A percentile compares a stretch with the other conserved stretches of the same genome.
Evolutionary conservation across 2,113 vertebrate genomes (phyloP).

Genomic region (Oncorhynchus clarkii): DNA sequence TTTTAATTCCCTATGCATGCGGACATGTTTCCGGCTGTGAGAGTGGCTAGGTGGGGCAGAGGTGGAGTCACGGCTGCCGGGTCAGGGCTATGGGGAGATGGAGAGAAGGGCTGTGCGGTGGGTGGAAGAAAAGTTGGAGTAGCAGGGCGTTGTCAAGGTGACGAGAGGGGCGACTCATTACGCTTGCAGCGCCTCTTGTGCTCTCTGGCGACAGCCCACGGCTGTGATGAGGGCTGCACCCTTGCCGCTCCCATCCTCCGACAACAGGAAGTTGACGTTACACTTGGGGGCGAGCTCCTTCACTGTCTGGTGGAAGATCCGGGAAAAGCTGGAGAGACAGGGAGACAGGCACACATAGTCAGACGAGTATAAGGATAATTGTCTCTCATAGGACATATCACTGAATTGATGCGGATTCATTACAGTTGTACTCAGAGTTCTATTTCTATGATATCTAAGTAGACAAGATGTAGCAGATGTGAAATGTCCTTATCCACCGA

Average conservation of each 20-base stretch:
- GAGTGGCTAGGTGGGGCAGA: slow-evolving; percentile 31
- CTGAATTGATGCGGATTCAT: too few species aligned
- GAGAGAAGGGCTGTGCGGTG: slow-evolving; percentile 24
- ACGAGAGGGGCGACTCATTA: background rate
- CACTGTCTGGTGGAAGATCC: slow-evolving; percentile 89
- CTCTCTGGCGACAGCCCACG: slow-evolving; percentile 85
- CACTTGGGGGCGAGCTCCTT: slow-evolving; percentile 89
- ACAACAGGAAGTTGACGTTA: slow-evolving; percentile 88
- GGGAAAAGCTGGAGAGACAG: slow-evolving; percentile 78
- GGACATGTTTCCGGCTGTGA: slow-evolving; percentile 42
- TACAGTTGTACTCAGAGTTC: too few species aligned
- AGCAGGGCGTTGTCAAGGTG: slow-evolving; percentile 36
- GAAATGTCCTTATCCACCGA: too few species aligned
- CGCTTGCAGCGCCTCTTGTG: slow-evolving; percentile 65
- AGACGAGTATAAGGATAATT: too few species aligned
- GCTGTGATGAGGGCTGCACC: slow-evolving; percentile 95
- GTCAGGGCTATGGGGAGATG: background rate
- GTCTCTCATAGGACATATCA: too few species aligned
- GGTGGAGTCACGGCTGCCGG: slow-evolving; percentile 67
- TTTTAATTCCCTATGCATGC: slow-evolving; percentile 31
- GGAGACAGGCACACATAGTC: too few species aligned
- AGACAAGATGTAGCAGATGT: too few species aligned
- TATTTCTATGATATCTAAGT: too few species aligned
- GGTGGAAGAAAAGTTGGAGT: slow-evolving; percentile 43
- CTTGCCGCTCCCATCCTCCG: slow-evolving; percentile 90